Evolutionary conservation across 2,888 invertebrate species (phyloP).

Genomic region (Dicyrtomina minuta): DNA sequence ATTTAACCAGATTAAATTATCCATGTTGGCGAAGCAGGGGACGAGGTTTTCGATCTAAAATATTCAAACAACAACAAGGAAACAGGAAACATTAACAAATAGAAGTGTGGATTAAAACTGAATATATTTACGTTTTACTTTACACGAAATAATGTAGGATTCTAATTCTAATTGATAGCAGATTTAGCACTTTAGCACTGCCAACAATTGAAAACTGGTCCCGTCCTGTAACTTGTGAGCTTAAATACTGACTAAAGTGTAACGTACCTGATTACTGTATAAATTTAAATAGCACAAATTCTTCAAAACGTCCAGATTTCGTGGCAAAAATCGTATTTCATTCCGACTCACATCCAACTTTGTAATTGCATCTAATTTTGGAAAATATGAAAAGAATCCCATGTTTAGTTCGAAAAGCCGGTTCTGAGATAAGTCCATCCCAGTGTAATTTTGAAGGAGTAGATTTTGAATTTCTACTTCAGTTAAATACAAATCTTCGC

Average conservation of each 20-base stretch:
- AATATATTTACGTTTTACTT: too few relatives aligned
- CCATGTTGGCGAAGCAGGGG: background rate
- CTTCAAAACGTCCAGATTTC: background rate
- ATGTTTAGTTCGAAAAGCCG: conserved; percentile 1
- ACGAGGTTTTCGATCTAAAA: conserved; percentile 3
- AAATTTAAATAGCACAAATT: conserved; percentile 6
- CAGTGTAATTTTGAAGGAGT: background rate
- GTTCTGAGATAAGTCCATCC: conserved; percentile 6
- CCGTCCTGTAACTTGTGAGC: too few relatives aligned
- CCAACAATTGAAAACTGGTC: too few relatives aligned
- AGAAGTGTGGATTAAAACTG: background rate
- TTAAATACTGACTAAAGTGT: too few relatives aligned
- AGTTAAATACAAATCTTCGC: background rate
- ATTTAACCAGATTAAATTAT: conserved; percentile 3
- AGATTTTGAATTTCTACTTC: background rate
- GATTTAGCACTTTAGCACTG: too few relatives aligned
- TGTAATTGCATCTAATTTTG: background rate
- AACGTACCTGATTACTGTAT: conserved; percentile 13
- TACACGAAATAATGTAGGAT: too few relatives aligned
- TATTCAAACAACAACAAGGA: too few relatives aligned
- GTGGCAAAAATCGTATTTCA: background rate
- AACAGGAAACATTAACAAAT: background rate
- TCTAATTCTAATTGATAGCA: background rate
- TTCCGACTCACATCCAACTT: conserved; percentile 24
- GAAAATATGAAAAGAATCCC: conserved; percentile 1